Conservation (phyloP, 2,797 vertebrate genomes). For the Lepidocolaptes lacrymiger region DNA sequence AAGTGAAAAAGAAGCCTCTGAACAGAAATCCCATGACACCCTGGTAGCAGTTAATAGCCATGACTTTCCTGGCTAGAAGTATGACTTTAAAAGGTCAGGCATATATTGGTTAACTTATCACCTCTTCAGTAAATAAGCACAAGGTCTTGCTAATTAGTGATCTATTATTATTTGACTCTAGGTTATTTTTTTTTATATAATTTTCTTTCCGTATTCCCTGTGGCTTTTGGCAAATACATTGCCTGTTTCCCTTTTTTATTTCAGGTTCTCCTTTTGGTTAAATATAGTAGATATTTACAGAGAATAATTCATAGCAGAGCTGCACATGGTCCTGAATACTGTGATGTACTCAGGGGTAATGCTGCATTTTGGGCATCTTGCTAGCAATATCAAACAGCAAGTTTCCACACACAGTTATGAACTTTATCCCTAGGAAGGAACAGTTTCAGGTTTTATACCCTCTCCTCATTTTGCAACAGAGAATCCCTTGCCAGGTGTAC, state of each 20-base stretch:
- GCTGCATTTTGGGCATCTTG: background rate
- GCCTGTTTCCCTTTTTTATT: background rate
- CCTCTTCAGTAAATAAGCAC: background rate
- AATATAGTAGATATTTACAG: constrained; percentile 31
- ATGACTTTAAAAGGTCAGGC: constrained; percentile 13
- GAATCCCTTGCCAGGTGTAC: background rate
- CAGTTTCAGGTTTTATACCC: background rate
- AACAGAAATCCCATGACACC: constrained; percentile 48
- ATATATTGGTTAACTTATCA: constrained; percentile 1
- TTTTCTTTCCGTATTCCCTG: background rate
- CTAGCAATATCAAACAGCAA: background rate
- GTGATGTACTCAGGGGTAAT: background rate
- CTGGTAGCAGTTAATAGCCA: constrained; percentile 54
- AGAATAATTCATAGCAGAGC: constrained; percentile 40
- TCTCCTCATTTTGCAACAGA: background rate
- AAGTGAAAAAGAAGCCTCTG: constrained; percentile 58
- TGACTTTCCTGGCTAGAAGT: constrained; percentile 33
- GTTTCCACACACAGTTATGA: background rate
- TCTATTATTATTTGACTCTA: background rate
- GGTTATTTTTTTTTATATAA: background rate
- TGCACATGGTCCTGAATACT: background rate
- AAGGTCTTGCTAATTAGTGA: constrained; percentile 11
- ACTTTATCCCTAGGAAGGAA: background rate
- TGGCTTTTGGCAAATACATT: background rate
- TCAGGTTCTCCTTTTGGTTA: constrained; percentile 11